A percentile compares a stretch with the other conserved stretches of the same genome.
Evolutionary conservation across 1,140 invertebrate genomes (phyloP).

Genomic region (Caenorhabditis latens): DNA sequence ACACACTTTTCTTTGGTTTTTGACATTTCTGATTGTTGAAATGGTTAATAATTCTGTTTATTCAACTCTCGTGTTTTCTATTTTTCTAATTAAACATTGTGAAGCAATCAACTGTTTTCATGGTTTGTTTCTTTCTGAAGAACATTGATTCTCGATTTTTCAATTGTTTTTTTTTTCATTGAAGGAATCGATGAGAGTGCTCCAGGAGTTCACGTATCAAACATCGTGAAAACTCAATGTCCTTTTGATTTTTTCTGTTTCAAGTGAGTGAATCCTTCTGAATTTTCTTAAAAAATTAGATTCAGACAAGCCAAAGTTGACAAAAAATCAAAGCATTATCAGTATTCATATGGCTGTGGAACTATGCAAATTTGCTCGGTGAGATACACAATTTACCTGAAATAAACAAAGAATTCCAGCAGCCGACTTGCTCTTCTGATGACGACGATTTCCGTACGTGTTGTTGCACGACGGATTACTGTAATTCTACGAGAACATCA

Average conservation of each 20-base stretch:
- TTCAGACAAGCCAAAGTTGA: conserved; percentile 27
- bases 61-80: not conserved
- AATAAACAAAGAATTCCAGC: not conserved
- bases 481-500: not conserved
- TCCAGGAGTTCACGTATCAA: conserved; percentile 4
- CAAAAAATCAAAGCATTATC: conserved; percentile 21
- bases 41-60: not conserved
- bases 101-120: conserved; percentile 24
- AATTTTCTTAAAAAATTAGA: not conserved
- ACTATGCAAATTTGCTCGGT: conserved; percentile 41
- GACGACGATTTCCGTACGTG: conserved; percentile 14
- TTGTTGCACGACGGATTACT: conserved; percentile 36
- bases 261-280: conserved; percentile 3
- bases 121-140: not conserved
- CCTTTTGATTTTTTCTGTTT: conserved; percentile 24
- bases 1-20: not conserved
- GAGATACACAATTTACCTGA: no score
- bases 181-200: conserved; percentile 37
- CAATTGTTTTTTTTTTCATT: not conserved
- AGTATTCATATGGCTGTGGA: conserved; percentile 27
- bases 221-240: conserved; percentile 8
- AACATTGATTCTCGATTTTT: not conserved
- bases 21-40: not conserved
- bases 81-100: not conserved
- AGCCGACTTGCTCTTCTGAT: not conserved